Evolutionary conservation across 1,140 invertebrate genomes (phyloP), one percentile per base, ranked within the genome.

Genomic region (Polyergus mexicanus): DNA sequence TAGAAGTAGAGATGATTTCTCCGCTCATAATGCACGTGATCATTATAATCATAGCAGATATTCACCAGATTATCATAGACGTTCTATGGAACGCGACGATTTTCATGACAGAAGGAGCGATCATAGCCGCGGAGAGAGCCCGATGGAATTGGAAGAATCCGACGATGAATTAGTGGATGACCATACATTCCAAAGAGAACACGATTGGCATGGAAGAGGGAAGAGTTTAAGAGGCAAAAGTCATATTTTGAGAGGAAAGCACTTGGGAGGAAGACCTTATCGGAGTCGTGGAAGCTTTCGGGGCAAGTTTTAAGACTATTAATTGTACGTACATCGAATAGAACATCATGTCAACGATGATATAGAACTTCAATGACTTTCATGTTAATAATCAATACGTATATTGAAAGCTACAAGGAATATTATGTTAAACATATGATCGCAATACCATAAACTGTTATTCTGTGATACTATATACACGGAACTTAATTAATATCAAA

Each of bases 111-210:
- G 38, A 58, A 91, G 88, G 65, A 91, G 90, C 65, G 83, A 93
- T 58, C 91, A 88, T 28, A 93, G 92, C 28, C 92, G 89, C 25
- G 92, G 91, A 13, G 91, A 90, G 25, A 93, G 93, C 80, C 93
- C 93, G 0, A 90, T 93, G 89, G 81, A 89, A 1, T 13, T 93
- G 19, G 92, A 92, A 13, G 91, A 92, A 32, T 92, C 92, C 13
- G 85, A 84, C 2, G 35, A 81, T 16, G 92, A 93, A 22, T n/a
- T 92, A 16, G 88, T 91, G 32, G 77, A 89, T 28, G 63, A 84
- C 11, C 81, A 91, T 41, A 71, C 81, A 76, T 92, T 90, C 76
- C 84, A 88, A 44, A 88, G 90, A 74, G 86, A 84, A 74, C 38
- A 81, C 8, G 87, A 89, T 66, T 91, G 93, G 92, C 80, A 89